These are phyloP conservation scores for Biston betularia DNA, from an alignment of 2,888 invertebrate genomes.

Conservation along the genomic window DNA sequence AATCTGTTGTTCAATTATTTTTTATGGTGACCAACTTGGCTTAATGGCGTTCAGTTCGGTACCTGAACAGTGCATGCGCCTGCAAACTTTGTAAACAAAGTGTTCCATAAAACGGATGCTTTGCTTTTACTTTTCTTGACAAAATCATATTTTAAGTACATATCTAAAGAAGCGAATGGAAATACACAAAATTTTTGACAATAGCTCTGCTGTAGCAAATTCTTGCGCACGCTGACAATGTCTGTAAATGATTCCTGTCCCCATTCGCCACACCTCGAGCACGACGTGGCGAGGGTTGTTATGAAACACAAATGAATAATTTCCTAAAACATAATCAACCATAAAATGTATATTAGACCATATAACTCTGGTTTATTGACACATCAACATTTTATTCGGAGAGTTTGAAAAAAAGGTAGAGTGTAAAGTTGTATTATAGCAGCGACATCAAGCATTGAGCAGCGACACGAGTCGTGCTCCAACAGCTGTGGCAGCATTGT, in stretches of 20 bases:
- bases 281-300: slow-evolving; percentile 24
- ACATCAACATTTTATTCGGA: slow-evolving; percentile 54
- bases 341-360: slow-evolving; percentile 37
- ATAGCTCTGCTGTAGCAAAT: neutral
- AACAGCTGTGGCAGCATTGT: slow-evolving; percentile 76
- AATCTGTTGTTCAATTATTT: slow-evolving; percentile 22
- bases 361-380: slow-evolving; percentile 50
- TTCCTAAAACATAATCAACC: slow-evolving; percentile 34
- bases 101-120: neutral
- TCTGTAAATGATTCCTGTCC: slow-evolving; percentile 3
- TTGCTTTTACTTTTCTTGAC: neutral
- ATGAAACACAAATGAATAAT: slow-evolving; percentile 27
- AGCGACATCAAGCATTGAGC: slow-evolving; percentile 74
- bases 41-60: slow-evolving; percentile 34
- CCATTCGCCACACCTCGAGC: slow-evolving; percentile 14
- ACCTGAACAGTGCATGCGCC: slow-evolving; percentile 28
- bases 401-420: slow-evolving; percentile 52
- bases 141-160: neutral
- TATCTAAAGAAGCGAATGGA: neutral
- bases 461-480: slow-evolving; percentile 66
- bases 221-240: neutral
- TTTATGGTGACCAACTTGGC: slow-evolving; percentile 34
- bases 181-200: neutral
- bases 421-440: slow-evolving; percentile 64
- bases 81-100: slow-evolving; percentile 22